Conservation (phyloP, 92 coral and sea anemone species). For the Meandrina meandrites region DNA sequence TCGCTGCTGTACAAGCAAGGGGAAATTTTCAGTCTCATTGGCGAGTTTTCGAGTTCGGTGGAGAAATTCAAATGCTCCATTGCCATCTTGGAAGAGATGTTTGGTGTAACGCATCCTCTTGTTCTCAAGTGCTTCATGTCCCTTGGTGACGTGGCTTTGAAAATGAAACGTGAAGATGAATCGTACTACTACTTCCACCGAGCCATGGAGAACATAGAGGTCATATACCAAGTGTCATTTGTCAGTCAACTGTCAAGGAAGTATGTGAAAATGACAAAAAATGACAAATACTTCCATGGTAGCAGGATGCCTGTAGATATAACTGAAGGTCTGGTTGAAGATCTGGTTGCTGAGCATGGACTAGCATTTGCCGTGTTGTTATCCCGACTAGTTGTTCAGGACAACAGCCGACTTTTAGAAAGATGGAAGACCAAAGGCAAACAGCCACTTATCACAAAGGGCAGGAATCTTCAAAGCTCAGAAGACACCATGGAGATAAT, state of each 20-base stretch:
- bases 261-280: neutral
- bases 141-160: neutral
- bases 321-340: neutral
- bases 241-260: neutral
- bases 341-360: conserved; percentile 33
- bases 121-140: conserved; percentile 15
- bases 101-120: neutral
- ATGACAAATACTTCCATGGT: no score
- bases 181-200: conserved; percentile 14
- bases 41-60: neutral
- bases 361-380: conserved; percentile 13
- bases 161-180: neutral
- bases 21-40: neutral
- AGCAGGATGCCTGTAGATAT: neutral
- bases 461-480: no score
- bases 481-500: neutral
- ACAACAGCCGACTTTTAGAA: neutral
- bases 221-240: conserved; percentile 20
- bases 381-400: neutral
- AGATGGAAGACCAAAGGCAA: neutral
- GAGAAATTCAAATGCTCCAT: neutral
- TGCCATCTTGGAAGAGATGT: neutral
- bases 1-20: conserved; percentile 4
- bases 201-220: conserved; percentile 17
- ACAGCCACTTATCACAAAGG: no score